Evolutionary conservation across 2,797 vertebrate genomes (phyloP).

Genomic region (Spea hammondii): DNA sequence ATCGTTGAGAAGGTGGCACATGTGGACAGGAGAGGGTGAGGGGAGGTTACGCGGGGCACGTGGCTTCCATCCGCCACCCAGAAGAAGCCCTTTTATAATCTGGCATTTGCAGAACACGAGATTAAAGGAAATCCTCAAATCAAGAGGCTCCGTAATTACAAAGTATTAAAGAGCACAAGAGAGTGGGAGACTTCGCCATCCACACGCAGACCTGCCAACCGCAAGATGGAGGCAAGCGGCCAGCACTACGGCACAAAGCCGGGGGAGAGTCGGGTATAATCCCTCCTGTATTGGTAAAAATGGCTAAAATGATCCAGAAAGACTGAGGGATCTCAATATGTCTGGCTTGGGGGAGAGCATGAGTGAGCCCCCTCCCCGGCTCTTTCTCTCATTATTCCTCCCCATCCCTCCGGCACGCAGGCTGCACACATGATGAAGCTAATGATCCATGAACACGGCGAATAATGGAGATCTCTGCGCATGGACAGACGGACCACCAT

Average conservation of each 20-base stretch:
- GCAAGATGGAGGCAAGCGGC: neutral
- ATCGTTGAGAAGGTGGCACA: neutral
- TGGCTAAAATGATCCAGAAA: too few relatives aligned
- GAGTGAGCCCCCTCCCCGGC: neutral
- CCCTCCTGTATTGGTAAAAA: too few relatives aligned
- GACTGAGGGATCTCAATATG: too few relatives aligned
- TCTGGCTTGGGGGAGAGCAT: neutral
- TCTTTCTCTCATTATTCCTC: neutral
- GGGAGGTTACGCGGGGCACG: neutral
- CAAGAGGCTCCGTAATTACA: slow-evolving; percentile 27
- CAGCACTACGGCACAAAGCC: too few relatives aligned
- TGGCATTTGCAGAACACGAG: slow-evolving; percentile 21
- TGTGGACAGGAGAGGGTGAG: slow-evolving; percentile 1
- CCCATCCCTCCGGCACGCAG: neutral
- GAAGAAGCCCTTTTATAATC: slow-evolving; percentile 12
- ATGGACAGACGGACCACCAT: too few relatives aligned
- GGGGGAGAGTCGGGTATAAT: too few relatives aligned
- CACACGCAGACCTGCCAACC: neutral
- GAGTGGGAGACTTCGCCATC: neutral
- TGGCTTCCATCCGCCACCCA: neutral
- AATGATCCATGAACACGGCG: neutral
- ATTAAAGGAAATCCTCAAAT: slow-evolving; percentile 44
- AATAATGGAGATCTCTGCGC: too few relatives aligned
- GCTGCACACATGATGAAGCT: slow-evolving; percentile 1
- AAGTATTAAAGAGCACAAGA: slow-evolving; percentile 20